Evolutionary conservation across 2,797 vertebrate species (phyloP), one percentile per base, ranked within the genome.

Genomic region (Galago senegalensis): DNA sequence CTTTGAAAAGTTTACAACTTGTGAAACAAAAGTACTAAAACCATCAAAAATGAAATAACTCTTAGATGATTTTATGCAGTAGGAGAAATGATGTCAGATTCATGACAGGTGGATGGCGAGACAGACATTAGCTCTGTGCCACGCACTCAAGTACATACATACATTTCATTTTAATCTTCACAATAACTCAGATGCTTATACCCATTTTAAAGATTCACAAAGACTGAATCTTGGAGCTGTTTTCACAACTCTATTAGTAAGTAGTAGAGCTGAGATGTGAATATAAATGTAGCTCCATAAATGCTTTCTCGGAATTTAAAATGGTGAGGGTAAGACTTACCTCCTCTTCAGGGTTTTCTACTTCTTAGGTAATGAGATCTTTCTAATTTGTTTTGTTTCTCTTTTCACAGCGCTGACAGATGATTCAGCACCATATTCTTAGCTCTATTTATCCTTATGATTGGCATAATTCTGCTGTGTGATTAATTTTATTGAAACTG

Each of bases 401-500:
- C 67, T 73, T 40, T 86, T 61, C 27, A 87, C 21, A 21, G 13
- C n/a, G 20, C 20, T 79, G 70, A 89, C 34, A 49, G 37, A 3
- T 23, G 88, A 56, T 56, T 93, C 49, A 40, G 63, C 12, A 34
- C 69, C 86, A 93, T 29, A 25, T 34, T 73, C 85, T 72, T 65
- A 27, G 37, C 10, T 89, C 49, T 90, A 84, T 83, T 75, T 87
- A 79, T 76, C 77, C 56, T 84, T 89, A 43, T 60, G 84, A 89
- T 84, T 85, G 83, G 46, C 76, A 73, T 70, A 77, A 96, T 87
- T 87, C 58, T 93, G 61, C 60, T 80, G 37, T 46, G 25, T 40
- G 61, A 60, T 80, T 84, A 77, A 94, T 89, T 97, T 67, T 89
- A 86, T 67, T 93, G 8, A 53, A 92, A 63, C 27, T 87, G n/a